Base-by-base conservation (phyloP, 2,888 invertebrate species). In the Heliconius charithonia region DNA sequence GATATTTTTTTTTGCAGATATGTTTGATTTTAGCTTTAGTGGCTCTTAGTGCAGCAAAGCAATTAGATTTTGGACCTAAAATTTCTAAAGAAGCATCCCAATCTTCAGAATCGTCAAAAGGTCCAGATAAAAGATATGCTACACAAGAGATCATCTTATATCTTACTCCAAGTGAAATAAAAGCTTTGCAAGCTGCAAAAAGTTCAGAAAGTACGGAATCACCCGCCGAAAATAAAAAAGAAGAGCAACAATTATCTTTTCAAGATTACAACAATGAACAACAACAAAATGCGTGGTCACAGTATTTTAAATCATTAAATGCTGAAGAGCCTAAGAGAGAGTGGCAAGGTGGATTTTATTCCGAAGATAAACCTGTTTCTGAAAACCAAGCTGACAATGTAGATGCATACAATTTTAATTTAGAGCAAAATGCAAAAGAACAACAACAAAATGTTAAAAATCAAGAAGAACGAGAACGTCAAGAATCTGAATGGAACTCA, bases 81-180 rank as follows among this genome's bases (percentile, higher is more conserved):
- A 86, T 83, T 7, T 89, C 88, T 75, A 83, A 83, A 69, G 85
- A 85, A 37, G 41, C 83, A 22, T 84, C 85, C 27, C 62, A 83
- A 41, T 79, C 83, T 51, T 76, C 83, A 29, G 77, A 80, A 51
- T 62, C 79, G 79, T 76, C 80, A 75, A 80, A 83, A 79, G 70
- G 75, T 29, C 70, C 72, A 71, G 80, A 82, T 63, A 83, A 85
- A 74, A 83, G 86, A 81, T 85, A 84, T 79, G 86, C 86, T 71
- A 87, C 85, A 69, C 90, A 89, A 83, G 93, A 93, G 84, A 85
- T 90, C 37, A 86, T 92, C 25, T 81, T 93, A 37, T 93, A 90
- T 79, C 83, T 93, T 62, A 93, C 93, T 76, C 90, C 91, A 3
- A 87, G 86, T 22, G 92, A 94, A 85, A 91, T 92, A 59, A 87